Evolutionary conservation across 2,797 vertebrate species (phyloP), one percentile per base, ranked within the genome.

Genomic region (Antennarius maculatus): DNA sequence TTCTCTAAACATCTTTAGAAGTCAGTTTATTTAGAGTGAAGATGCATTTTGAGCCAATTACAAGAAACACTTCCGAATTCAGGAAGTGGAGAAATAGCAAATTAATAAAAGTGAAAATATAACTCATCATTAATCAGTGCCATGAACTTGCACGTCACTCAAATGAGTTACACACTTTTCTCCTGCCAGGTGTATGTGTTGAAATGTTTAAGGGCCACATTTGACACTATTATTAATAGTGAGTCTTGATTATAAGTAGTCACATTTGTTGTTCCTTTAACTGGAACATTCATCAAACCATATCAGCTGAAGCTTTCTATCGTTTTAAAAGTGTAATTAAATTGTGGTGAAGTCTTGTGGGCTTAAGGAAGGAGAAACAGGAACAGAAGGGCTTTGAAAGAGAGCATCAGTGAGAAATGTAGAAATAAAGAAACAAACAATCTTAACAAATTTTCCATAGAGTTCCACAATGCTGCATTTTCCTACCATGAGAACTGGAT

Each of bases 321-420:
- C 65, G 1, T 54, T 69, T 68, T 49, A 57, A 53, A 61, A 69
- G 59, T 71, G 61, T 82, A 79, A 83, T 86, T 74, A 81, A 82
- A 74, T 34, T 34, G 31, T 34, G 29, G 29, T 31, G 2, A 34
- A 8, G 31, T 34, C 31, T 8, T 34, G 31, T 34, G 31, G 31
- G 31, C 23, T 34, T 39, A 39, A 39, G 7, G 37, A 11, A 39
- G 37, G 37, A 39, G 7, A 39, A 11, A 39, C 37, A 10, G 37
- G 37, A 17, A 17, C 16, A 53, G 34, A 50, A 50, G 11, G 2
- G 5, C 15, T 71, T 42, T 53, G 55, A 66, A 54, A 17, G 49
- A 70, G 23, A 52, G 12, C 27, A 53, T 54, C 46, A 77, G 68
- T 84, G 69, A 78, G 45, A 54, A 23, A 39, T 12, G 49, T 62